phyloP scores from a whole-genome alignment of 2,113 vertebrate species.

The Dendrocopos noguchii region DNA sequence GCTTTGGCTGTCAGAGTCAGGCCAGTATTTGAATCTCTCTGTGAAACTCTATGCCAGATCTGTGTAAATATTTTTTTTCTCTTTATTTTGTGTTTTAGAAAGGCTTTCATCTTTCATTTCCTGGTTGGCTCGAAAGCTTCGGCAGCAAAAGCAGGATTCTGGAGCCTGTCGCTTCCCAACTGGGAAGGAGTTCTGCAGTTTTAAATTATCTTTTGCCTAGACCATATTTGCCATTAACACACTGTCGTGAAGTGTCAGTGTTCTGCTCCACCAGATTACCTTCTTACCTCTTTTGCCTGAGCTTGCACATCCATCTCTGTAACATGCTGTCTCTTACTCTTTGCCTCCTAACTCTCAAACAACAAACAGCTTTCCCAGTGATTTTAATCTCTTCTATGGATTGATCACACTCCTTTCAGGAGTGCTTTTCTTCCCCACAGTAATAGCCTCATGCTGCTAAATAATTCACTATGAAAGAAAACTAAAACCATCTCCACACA shows the following conservation, averaged over 20 bases:
- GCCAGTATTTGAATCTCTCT: constrained; percentile 24
- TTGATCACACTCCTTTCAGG: neutral
- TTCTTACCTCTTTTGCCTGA: neutral
- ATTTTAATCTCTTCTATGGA: neutral
- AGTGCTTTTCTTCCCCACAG: neutral
- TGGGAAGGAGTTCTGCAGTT: neutral
- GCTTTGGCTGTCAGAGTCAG: constrained; percentile 27
- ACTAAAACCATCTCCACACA: neutral
- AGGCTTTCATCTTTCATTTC: constrained; percentile 53
- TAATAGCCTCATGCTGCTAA: neutral
- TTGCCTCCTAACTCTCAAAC: neutral
- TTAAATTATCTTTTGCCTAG: neutral
- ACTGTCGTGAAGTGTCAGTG: neutral
- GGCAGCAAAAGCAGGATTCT: neutral
- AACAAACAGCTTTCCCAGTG: neutral
- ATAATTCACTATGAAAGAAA: neutral
- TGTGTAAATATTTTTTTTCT: neutral
- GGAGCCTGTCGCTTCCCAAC: neutral
- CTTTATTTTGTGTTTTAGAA: constrained; percentile 38
- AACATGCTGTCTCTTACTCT: neutral
- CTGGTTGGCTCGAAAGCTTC: neutral
- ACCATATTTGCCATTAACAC: neutral
- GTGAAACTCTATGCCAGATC: neutral
- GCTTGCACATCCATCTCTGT: neutral
- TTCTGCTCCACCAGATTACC: neutral